A percentile compares a stretch with the other conserved stretches of the same genome.
These are phyloP conservation scores for Mactra quadrangularis DNA, from an alignment of 1,140 invertebrate genomes.

Conservation along the genomic window DNA sequence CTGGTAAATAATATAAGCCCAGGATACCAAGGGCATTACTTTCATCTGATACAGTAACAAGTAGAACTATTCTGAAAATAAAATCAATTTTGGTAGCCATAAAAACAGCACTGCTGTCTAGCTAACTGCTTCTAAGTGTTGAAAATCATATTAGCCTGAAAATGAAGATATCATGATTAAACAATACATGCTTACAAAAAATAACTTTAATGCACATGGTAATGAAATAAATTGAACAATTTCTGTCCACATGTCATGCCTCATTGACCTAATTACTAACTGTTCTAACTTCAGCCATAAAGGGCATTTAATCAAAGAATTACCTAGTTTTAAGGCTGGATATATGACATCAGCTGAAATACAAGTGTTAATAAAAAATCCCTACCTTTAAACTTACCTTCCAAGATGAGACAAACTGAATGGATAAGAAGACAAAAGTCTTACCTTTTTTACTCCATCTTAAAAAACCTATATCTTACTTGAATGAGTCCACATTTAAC, in stretches of 20 bases:
- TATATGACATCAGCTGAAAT: neutral
- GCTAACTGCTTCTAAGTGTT: too few species aligned
- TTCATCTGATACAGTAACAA: too few species aligned
- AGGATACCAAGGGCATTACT: too few species aligned
- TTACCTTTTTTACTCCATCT: neutral
- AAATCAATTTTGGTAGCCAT: too few species aligned
- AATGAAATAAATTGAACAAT: conserved; percentile 12
- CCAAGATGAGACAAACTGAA: neutral
- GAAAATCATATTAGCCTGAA: too few species aligned
- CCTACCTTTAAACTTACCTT: conserved; percentile 3
- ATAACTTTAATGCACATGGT: conserved; percentile 16
- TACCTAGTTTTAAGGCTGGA: neutral
- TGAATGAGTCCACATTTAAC: too few species aligned
- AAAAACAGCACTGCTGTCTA: too few species aligned
- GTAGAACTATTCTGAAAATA: too few species aligned
- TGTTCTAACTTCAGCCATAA: neutral
- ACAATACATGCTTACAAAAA: neutral
- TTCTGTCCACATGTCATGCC: neutral
- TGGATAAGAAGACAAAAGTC: neutral
- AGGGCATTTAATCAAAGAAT: neutral
- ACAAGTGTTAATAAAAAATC: neutral
- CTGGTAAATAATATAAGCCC: too few species aligned
- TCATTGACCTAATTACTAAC: conserved; percentile 1
- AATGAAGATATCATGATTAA: neutral
- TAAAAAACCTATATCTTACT: neutral